Evolutionary conservation across 2,888 invertebrate species (phyloP), one percentile per base, ranked within the genome.

Genomic region (Luperina testacea): DNA sequence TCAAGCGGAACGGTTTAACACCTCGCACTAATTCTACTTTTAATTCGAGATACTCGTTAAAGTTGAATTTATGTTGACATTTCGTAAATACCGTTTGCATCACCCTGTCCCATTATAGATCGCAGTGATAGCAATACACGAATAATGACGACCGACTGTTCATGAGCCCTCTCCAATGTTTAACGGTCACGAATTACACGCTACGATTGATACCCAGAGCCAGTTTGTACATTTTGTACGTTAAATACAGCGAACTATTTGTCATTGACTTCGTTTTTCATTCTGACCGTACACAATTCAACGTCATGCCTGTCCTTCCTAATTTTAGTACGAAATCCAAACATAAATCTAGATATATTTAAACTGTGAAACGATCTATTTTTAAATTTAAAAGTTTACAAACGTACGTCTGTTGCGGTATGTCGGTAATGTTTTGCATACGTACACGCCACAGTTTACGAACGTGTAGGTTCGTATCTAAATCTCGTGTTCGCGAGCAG

Each of bases 61-160:
- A 84, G 67, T 69, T 42, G 76, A 80, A 86, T 89, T 86, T 85
- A 89, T 85, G 85, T 75, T 82, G 85, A 89, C 88, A 87, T 86
- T 89, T 83, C 67, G 83, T 85, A 84, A 90, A 89, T 88, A 89
- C 73, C 77, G 78, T 82, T 83, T 76, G 75, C 78, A 85, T 84
- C 83, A 79, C 70, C 61, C 72, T 78, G 78, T 72, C 72, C 84
- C 72, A 86, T 81, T 81, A 83, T 86, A 88, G 81, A 78, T 80
- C 73, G 65, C 75, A 72, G 72, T 77, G 82, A 86, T 81, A 83
- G 77, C 65, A 67, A 76, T 83, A 67, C 68, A 53, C 74, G 71
- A 85, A 84, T 87, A 86, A 86, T 87, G 83, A 83, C 77, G 53
- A 73, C 57, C 77, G 53, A 73, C 57, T 73, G 81, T 77, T 82